Percentiles rank a stretch among this genome's conserved stretches.
These are phyloP conservation scores for Tadarida brasiliensis DNA, from an alignment of 2,797 vertebrate species.

Conservation along the genomic window DNA sequence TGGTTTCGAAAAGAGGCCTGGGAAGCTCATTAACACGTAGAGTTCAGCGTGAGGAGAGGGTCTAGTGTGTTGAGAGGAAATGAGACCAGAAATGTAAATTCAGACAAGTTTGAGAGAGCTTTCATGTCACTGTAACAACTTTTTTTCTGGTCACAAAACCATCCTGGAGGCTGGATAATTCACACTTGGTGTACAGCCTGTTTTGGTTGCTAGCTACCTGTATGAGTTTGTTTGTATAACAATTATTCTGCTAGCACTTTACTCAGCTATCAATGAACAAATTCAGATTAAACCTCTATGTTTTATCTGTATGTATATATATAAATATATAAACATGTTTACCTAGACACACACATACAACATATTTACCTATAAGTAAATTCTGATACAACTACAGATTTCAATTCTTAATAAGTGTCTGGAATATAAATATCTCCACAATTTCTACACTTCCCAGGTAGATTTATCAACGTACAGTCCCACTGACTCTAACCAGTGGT, in stretches of 20 bases:
- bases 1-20: not conserved
- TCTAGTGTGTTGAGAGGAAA: not conserved
- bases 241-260: conserved; percentile 8
- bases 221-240: not conserved
- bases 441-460: not conserved
- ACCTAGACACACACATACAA: not conserved
- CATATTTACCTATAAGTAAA: not conserved
- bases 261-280: not conserved
- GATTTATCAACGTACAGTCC: not conserved
- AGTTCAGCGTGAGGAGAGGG: not conserved
- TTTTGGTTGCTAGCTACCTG: not conserved
- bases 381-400: not conserved
- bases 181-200: not conserved
- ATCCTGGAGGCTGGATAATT: not conserved
- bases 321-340: not conserved
- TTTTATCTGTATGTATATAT: not conserved
- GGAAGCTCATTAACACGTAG: not conserved
- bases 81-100: not conserved
- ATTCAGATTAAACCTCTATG: not conserved
- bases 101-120: not conserved
- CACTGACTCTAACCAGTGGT: too few species aligned
- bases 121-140: not conserved
- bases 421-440: not conserved
- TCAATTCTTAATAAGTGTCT: not conserved
- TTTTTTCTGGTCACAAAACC: not conserved